phyloP scores from a whole-genome alignment of 92 coral and sea anemone genomes.

The Isaurus tuberculatus region DNA sequence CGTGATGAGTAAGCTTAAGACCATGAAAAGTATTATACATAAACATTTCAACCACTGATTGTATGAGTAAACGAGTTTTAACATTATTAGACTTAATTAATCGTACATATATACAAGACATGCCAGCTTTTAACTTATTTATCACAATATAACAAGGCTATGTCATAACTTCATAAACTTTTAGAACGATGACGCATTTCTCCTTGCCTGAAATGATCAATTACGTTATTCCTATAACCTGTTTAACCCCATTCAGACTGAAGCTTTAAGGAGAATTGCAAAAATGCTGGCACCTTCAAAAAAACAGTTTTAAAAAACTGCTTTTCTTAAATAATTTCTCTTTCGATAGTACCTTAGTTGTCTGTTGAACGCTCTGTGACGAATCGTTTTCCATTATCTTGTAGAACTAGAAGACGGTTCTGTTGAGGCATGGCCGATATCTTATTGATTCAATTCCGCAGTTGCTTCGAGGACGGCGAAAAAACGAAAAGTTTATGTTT shows the following conservation, averaged over 20 bases:
- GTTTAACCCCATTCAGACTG: background rate
- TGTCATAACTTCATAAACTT: background rate
- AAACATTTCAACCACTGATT: too few species aligned
- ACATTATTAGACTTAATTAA: too few species aligned
- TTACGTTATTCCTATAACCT: background rate
- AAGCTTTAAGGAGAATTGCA: background rate
- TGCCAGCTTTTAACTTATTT: background rate
- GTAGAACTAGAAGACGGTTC: background rate
- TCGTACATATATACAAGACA: too few species aligned
- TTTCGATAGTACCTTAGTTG: slow-evolving; percentile 14
- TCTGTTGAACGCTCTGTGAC: background rate
- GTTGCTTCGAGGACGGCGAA: background rate
- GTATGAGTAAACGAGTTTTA: too few species aligned
- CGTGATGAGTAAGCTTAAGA: too few species aligned
- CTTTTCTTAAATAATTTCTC: background rate
- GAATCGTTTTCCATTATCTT: slow-evolving; percentile 33
- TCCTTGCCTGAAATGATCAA: background rate
- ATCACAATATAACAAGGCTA: background rate
- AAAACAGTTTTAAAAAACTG: background rate
- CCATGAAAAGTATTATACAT: too few species aligned
- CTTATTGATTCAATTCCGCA: background rate
- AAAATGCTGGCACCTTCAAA: background rate
- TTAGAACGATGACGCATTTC: too few species aligned
- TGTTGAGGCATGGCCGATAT: slow-evolving; percentile 28
- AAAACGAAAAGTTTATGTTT: background rate